Conservation (phyloP, 2,113 vertebrate genomes). For the Melanerpes formicivorus region DNA sequence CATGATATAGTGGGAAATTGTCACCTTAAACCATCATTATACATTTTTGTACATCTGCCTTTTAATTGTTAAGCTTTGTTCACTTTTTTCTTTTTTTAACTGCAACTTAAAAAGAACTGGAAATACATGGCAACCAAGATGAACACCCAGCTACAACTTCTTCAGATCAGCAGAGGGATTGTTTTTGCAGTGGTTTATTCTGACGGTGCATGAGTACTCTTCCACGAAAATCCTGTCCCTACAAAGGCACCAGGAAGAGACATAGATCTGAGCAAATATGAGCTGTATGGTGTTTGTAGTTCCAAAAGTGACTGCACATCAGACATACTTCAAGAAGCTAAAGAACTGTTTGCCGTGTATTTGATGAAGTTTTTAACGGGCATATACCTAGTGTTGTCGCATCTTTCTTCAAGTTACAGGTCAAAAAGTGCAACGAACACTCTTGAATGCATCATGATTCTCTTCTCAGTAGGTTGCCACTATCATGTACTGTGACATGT, state of each 20-base stretch:
- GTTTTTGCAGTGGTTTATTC: constrained; percentile 68
- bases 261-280: constrained; percentile 48
- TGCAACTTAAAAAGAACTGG: neutral
- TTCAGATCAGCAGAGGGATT: constrained; percentile 56
- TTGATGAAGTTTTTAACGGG: neutral
- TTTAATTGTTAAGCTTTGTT: neutral
- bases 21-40: neutral
- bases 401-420: constrained; percentile 62
- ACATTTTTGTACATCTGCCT: neutral
- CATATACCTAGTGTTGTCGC: neutral
- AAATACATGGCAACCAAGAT: neutral
- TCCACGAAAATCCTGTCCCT: constrained; percentile 59
- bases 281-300: neutral
- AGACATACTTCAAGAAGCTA: neutral
- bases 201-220: constrained; percentile 46
- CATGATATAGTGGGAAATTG: neutral
- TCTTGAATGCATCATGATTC: constrained; percentile 49
- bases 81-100: neutral
- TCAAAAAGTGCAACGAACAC: constrained; percentile 43
- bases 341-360: neutral
- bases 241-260: constrained; percentile 22
- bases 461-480: constrained; percentile 36
- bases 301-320: neutral
- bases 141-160: constrained; percentile 70
- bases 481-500: constrained; percentile 25